Conservation (phyloP, 2,797 vertebrate species). For the Microtus obscurus region DNA sequence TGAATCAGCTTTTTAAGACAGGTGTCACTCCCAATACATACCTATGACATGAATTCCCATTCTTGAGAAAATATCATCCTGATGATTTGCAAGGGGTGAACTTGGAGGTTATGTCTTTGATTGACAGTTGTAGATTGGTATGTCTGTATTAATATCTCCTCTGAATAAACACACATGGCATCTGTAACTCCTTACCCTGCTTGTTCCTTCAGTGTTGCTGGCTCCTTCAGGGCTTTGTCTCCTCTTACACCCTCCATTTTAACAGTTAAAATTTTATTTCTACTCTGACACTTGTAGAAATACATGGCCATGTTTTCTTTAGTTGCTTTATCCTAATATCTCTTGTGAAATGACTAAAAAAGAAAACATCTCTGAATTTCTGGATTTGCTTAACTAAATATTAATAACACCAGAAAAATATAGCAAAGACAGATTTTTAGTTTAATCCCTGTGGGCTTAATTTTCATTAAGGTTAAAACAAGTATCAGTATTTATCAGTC, state of each 20-base stretch:
- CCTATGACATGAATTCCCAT: neutral
- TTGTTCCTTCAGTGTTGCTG: conserved; percentile 73
- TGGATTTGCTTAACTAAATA: conserved; percentile 16
- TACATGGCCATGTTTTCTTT: conserved; percentile 57
- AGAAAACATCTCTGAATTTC: neutral
- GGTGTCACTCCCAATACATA: conserved; percentile 62
- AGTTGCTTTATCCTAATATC: neutral
- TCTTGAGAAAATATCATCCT: conserved; percentile 29
- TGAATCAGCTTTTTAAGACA: conserved; percentile 56
- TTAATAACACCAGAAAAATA: neutral
- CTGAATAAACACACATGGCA: conserved; percentile 66
- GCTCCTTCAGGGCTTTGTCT: conserved; percentile 64
- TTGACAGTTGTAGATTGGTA: conserved; percentile 81
- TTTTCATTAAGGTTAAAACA: conserved; percentile 6
- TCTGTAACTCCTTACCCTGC: conserved; percentile 48
- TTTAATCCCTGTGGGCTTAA: neutral
- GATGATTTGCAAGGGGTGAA: conserved; percentile 76
- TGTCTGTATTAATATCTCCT: conserved; percentile 81
- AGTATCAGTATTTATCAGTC: neutral
- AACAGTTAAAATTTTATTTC: conserved; percentile 72
- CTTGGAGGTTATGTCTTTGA: conserved; percentile 63
- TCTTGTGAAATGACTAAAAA: conserved; percentile 27
- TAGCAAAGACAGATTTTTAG: neutral
- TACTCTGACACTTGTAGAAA: conserved; percentile 35
- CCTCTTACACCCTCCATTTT: conserved; percentile 29